Conservation (phyloP, 2,113 vertebrate species). For the Lates calcarifer region DNA sequence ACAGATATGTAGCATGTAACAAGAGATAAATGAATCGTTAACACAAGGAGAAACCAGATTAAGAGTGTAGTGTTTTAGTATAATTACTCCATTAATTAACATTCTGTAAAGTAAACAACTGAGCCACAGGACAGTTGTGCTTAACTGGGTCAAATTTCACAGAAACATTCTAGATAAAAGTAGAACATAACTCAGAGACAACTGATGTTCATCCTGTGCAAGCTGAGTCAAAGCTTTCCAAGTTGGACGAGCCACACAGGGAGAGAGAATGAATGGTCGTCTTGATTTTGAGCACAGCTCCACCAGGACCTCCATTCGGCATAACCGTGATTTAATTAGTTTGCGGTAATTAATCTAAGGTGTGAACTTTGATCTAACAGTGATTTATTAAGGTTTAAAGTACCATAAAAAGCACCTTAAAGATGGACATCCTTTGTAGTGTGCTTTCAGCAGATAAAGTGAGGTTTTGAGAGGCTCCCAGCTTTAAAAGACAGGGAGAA, state of each 20-base stretch:
- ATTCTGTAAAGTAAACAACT: too few relatives aligned
- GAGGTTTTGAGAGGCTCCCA: background rate
- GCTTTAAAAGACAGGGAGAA: background rate
- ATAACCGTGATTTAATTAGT: constrained; percentile 31
- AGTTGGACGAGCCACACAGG: too few relatives aligned
- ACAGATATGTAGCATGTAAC: too few relatives aligned
- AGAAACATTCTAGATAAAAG: background rate
- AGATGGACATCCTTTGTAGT: constrained; percentile 7
- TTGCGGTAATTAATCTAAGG: constrained; percentile 38
- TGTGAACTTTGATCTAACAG: constrained; percentile 37
- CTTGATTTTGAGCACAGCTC: too few relatives aligned
- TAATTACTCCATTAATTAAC: too few relatives aligned
- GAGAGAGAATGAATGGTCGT: too few relatives aligned
- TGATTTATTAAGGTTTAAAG: constrained; percentile 53
- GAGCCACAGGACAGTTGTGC: too few relatives aligned
- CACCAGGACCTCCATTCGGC: background rate
- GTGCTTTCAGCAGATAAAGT: constrained; percentile 63
- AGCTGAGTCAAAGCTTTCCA: too few relatives aligned
- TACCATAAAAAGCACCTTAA: constrained; percentile 6
- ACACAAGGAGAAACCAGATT: too few relatives aligned
- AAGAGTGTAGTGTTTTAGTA: too few relatives aligned
- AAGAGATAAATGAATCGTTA: too few relatives aligned
- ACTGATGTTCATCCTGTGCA: background rate
- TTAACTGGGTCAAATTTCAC: background rate
- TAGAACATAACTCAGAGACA: background rate